Conservation (phyloP, 2,797 vertebrate species). For the Dermochelys coriacea region DNA sequence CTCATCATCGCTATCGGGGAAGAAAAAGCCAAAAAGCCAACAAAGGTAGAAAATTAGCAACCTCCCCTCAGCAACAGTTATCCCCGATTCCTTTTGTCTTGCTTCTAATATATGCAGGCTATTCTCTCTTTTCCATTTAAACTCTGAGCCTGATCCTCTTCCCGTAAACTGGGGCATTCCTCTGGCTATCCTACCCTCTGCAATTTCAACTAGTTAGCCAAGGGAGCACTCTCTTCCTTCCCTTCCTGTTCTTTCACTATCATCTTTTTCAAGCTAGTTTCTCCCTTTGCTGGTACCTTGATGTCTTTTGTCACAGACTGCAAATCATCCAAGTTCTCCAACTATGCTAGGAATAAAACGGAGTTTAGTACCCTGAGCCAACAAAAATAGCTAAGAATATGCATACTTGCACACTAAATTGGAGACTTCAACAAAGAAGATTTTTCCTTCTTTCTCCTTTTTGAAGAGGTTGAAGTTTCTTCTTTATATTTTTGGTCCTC, state of each 20-base stretch:
- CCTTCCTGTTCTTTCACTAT: neutral
- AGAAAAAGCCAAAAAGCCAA: neutral
- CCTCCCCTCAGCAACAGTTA: neutral
- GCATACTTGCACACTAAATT: neutral
- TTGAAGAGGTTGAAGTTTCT: neutral
- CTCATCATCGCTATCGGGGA: neutral
- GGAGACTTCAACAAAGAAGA: neutral
- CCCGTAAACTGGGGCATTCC: slow-evolving; percentile 1
- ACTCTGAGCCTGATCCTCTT: slow-evolving; percentile 11
- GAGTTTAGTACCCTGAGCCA: neutral
- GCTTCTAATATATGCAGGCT: neutral
- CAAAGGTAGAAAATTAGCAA: neutral
- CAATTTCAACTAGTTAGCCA: neutral
- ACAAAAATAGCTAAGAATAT: neutral
- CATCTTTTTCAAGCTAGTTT: neutral
- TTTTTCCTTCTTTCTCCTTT: neutral
- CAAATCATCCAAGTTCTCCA: neutral
- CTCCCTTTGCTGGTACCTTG: neutral
- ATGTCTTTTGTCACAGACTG: neutral
- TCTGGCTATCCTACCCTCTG: slow-evolving; percentile 29
- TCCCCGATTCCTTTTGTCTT: neutral
- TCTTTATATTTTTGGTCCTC: neutral
- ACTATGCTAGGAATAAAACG: neutral
- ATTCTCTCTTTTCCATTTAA: slow-evolving; percentile 54
- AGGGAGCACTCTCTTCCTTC: neutral